phyloP scores from a whole-genome alignment of 92 coral and sea anemone genomes.

The Paragorgia papillata region DNA sequence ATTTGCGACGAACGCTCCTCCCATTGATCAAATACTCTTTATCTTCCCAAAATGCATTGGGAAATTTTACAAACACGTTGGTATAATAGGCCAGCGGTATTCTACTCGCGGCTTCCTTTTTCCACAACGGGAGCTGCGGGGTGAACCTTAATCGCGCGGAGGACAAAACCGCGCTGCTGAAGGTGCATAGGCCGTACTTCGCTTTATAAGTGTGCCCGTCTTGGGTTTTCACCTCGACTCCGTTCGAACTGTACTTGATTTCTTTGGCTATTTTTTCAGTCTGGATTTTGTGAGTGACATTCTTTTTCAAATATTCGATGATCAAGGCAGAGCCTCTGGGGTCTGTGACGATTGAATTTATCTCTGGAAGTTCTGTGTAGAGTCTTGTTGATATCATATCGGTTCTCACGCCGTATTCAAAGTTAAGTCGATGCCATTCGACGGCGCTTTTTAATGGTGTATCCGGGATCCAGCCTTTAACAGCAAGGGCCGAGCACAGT shows the following conservation, averaged over 20 bases:
- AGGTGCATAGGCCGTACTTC: constrained; percentile 66
- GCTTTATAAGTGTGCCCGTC: constrained; percentile 57
- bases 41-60: constrained; percentile 28
- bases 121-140: constrained; percentile 73
- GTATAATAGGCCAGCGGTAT: constrained; percentile 17
- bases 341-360: not conserved
- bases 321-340: not conserved
- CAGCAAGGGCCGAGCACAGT: no score
- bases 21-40: not conserved
- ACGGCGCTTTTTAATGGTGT: no score
- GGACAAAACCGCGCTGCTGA: constrained; percentile 76
- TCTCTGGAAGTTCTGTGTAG: constrained; percentile 37
- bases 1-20: not conserved
- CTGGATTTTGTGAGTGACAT: constrained; percentile 2
- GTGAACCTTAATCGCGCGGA: constrained; percentile 58
- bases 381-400: no score
- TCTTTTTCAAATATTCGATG: not conserved
- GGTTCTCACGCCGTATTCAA: no score
- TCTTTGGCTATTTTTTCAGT: constrained; percentile 34
- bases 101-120: constrained; percentile 58
- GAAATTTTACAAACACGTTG: not conserved
- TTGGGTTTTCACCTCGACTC: constrained; percentile 54
- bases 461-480: no score
- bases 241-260: constrained; percentile 18
- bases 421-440: no score